Evolutionary conservation across 2,797 vertebrate genomes (phyloP).

Genomic region (Falco concolor): DNA sequence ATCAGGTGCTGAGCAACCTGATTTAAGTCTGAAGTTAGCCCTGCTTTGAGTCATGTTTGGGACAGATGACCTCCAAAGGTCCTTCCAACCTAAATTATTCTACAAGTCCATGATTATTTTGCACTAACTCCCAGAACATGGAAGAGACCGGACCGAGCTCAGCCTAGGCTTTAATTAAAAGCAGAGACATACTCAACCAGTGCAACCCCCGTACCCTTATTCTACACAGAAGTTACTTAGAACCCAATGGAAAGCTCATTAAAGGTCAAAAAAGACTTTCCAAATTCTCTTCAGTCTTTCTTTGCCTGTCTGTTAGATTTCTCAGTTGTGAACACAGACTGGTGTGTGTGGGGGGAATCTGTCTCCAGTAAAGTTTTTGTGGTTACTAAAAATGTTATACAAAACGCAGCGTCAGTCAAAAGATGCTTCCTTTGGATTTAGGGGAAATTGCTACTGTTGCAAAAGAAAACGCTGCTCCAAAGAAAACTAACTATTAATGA

Average conservation of each 20-base stretch:
- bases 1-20: not conserved
- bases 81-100: not conserved
- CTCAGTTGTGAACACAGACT: not conserved
- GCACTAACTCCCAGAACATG: not conserved
- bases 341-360: not conserved
- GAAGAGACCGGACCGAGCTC: not conserved
- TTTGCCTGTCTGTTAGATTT: not conserved
- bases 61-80: not conserved
- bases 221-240: not conserved
- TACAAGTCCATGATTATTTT: not conserved
- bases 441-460: not conserved
- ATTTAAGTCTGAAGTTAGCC: not conserved
- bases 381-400: not conserved
- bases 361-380: not conserved
- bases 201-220: not conserved
- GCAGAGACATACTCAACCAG: not conserved
- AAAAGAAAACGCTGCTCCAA: not conserved
- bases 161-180: not conserved
- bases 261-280: not conserved
- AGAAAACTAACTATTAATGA: not conserved
- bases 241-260: not conserved
- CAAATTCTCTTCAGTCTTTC: not conserved
- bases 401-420: accelerated
- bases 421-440: not conserved
- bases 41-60: not conserved